Evolutionary conservation across 2,797 vertebrate species (phyloP).

Genomic region (Geotrypetes seraphini): DNA sequence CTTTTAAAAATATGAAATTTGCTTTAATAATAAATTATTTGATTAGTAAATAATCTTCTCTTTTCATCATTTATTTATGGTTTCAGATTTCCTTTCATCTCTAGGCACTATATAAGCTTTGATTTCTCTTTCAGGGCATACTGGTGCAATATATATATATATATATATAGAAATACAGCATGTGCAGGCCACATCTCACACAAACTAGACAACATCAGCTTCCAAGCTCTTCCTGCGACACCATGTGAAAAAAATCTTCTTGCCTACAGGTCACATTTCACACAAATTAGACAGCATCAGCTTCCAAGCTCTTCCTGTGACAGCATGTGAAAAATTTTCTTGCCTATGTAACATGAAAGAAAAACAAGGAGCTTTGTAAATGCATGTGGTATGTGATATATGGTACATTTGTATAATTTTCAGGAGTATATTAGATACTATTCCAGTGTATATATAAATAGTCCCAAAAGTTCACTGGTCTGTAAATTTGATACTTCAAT

Average conservation of each 20-base stretch:
- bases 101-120: no score
- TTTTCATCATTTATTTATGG: background rate
- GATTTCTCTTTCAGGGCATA: no score
- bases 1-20: no score
- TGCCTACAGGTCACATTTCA: constrained; percentile 24
- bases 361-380: background rate
- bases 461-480: no score
- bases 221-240: constrained; percentile 18
- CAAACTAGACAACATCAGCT: constrained; percentile 5
- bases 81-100: no score
- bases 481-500: no score
- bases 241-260: constrained; percentile 23
- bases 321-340: constrained; percentile 24
- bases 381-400: background rate
- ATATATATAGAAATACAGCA: constrained; percentile 5
- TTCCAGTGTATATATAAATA: no score
- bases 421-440: no score
- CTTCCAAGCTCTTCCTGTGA: constrained; percentile 21
- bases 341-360: constrained; percentile 33
- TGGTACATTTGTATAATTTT: no score
- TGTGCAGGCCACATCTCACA: constrained; percentile 6
- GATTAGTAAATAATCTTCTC: background rate
- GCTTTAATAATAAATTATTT: no score
- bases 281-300: constrained; percentile 3
- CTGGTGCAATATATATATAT: no score